Evolutionary conservation across 2,113 vertebrate species (phyloP), one percentile per base, ranked within the genome.

Genomic region (Lagopus muta): DNA sequence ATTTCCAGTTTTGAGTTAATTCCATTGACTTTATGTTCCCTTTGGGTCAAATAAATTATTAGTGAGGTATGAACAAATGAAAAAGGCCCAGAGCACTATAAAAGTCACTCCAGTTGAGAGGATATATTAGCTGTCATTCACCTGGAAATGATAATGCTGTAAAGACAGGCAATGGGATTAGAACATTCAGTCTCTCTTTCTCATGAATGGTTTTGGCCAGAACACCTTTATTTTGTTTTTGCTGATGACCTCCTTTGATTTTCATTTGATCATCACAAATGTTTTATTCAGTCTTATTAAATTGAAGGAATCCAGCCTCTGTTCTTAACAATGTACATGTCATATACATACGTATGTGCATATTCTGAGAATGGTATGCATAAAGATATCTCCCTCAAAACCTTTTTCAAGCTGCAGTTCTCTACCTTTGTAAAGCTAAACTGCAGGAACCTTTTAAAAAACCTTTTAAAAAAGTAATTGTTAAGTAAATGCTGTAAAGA

Each of bases 281-380:
- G 20, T 82, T 91, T 81, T 65, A n/a, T 74, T 75, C 9, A 11
- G 17, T 84, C 64, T 65, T 8, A 40, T 38, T 43, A 60, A 6
- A 34, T 10, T 22, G 12, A 48, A 36, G 13, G 13, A 28, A 16
- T 55, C 8, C 15, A 69, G 36, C 8, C 24, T 21, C 45, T 45
- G 19, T 34, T 20, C 28, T 60, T 82, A 64, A 72, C 74, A 85
- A 43, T n/a, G 21, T 4, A 38, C 1, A 28, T 4, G 2, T 71
- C 58, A 1, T 54, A 8, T 47, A 3, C 28, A 21, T 17, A 15
- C 11, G 22, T 12, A 12, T 30, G 34, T 8, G 2, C 65, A 60
- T 42, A 1, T 0, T 57, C 3, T 8, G 84, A 50, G 16, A 71
- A 34, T 3, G 14, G 12, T 19, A 38, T 0, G 2, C 6, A 71